Evolutionary conservation across 2,797 vertebrate genomes (phyloP).

Genomic region (Tragelaphus oryx): DNA sequence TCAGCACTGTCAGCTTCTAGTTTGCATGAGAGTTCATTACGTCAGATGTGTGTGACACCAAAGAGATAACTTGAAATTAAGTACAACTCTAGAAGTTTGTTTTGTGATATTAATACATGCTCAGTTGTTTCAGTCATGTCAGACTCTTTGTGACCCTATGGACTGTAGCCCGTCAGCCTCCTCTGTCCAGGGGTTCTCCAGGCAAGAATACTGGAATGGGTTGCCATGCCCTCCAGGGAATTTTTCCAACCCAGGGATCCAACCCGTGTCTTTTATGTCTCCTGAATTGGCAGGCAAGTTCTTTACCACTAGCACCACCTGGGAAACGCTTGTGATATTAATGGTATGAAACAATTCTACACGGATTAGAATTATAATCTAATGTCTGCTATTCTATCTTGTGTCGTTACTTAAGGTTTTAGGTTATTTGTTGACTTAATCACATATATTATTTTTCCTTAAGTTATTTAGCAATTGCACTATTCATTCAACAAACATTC

Average conservation of each 20-base stretch:
- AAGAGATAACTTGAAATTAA: slow-evolving; percentile 37
- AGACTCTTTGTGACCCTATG: neutral
- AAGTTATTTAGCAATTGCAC: neutral
- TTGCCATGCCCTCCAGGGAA: neutral
- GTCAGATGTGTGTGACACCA: neutral
- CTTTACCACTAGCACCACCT: neutral
- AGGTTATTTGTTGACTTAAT: neutral
- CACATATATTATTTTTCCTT: slow-evolving; percentile 30
- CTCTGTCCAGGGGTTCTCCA: neutral
- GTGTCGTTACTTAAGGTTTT: slow-evolving; percentile 38
- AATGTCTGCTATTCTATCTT: slow-evolving; percentile 27
- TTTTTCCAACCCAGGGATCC: neutral
- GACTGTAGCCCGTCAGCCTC: neutral
- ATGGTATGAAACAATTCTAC: neutral
- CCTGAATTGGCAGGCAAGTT: neutral
- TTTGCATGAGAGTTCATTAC: neutral
- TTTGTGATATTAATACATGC: neutral
- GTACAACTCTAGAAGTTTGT: neutral
- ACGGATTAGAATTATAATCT: slow-evolving; percentile 27
- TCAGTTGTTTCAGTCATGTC: neutral
- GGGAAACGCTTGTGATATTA: neutral
- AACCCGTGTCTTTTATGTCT: neutral
- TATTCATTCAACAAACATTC: slow-evolving; percentile 23
- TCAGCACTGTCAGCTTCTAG: neutral
- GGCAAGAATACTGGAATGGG: neutral